Evolutionary conservation across 2,888 invertebrate genomes (phyloP).

Genomic region (Lycaena phlaeas): DNA sequence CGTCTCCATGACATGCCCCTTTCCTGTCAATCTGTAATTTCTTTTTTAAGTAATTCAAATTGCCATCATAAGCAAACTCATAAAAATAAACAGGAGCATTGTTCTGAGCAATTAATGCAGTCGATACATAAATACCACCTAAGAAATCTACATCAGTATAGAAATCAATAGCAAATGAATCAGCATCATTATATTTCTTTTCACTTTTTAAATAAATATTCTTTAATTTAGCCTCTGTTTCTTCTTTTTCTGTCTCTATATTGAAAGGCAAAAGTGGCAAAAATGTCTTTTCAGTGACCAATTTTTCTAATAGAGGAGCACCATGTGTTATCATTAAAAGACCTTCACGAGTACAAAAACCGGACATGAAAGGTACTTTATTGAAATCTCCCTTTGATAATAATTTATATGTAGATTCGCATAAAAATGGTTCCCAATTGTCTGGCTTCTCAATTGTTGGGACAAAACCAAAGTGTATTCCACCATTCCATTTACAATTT

Average conservation of each 20-base stretch:
- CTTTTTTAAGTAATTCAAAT: constrained; percentile 64
- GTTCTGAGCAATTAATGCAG: constrained; percentile 39
- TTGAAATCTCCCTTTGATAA: constrained; percentile 49
- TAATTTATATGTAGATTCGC: constrained; percentile 44
- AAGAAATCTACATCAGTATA: constrained; percentile 63
- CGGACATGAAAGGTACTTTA: constrained; percentile 63
- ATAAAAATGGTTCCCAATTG: constrained; percentile 57
- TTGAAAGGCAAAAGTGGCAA: constrained; percentile 40
- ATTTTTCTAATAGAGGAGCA: constrained; percentile 42
- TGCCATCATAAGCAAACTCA: constrained; percentile 71
- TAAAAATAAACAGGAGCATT: constrained; percentile 69
- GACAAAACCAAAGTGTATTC: constrained; percentile 62
- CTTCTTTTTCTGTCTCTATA: constrained; percentile 28
- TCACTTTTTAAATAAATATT: constrained; percentile 57
- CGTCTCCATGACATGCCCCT: constrained; percentile 76
- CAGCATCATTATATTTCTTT: constrained; percentile 33
- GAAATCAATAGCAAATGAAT: constrained; percentile 56
- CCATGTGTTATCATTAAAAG: constrained; percentile 36
- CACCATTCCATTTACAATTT: constrained; percentile 35
- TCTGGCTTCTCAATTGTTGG: constrained; percentile 51
- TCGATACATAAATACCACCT: constrained; percentile 44
- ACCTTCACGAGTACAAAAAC: constrained; percentile 62
- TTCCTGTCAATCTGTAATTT: constrained; percentile 43
- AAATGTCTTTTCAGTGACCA: constrained; percentile 45
- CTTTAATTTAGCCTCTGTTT: constrained; percentile 38